Evolutionary conservation across 2,113 vertebrate genomes (phyloP).

Genomic region (Gobiocypris rarus): DNA sequence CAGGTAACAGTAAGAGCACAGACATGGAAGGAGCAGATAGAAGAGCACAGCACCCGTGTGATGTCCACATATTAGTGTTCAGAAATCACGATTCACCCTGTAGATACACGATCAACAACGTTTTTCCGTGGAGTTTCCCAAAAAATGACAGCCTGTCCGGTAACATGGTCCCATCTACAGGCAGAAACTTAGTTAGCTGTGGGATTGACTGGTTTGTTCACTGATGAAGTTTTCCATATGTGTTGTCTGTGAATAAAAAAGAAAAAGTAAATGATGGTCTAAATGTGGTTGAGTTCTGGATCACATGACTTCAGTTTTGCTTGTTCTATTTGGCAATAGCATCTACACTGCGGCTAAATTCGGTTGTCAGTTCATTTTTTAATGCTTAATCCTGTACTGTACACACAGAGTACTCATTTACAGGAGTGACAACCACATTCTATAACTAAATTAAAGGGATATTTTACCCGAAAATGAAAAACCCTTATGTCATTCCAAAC

Average conservation of each 20-base stretch:
- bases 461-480: too few relatives aligned
- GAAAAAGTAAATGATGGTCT: background rate
- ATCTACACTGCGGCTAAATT: background rate
- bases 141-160: slow-evolving; percentile 63
- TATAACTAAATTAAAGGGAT: too few relatives aligned
- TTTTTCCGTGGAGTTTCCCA: background rate
- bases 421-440: too few relatives aligned
- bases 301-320: background rate
- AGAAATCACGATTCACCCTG: background rate
- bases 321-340: background rate
- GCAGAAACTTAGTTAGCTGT: background rate
- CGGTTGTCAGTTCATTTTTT: too few relatives aligned
- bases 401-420: too few relatives aligned
- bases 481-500: too few relatives aligned
- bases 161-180: slow-evolving; percentile 20
- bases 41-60: background rate
- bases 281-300: background rate
- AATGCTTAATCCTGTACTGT: too few relatives aligned
- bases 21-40: background rate
- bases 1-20: background rate
- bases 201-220: slow-evolving; percentile 45
- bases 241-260: slow-evolving; percentile 61
- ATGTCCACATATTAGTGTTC: background rate
- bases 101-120: background rate
- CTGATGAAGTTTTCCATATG: slow-evolving; percentile 52